phyloP scores from a whole-genome alignment of 2,113 vertebrate species.

The Tichodroma muraria region DNA sequence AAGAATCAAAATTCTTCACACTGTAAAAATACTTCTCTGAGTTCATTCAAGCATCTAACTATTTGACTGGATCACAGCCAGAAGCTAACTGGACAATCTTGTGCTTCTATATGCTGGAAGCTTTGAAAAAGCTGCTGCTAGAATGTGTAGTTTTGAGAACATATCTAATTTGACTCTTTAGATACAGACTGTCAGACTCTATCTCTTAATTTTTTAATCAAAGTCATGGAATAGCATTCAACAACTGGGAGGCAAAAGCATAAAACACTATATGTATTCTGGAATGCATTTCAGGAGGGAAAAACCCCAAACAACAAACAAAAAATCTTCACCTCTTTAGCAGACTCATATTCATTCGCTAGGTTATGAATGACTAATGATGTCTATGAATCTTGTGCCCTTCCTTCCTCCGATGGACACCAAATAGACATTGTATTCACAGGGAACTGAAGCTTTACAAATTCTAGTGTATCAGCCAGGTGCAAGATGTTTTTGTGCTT shows the following conservation, averaged over 20 bases:
- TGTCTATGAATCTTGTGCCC: background rate
- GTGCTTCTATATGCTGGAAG: background rate
- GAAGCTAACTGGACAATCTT: background rate
- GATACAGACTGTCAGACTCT: background rate
- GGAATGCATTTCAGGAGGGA: background rate
- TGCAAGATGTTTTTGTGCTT: background rate
- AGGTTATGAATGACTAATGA: background rate
- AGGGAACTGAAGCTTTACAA: background rate
- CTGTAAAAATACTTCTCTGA: slow-evolving; percentile 1
- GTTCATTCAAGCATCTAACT: slow-evolving; percentile 18
- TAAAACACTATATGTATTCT: background rate
- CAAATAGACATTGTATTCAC: background rate
- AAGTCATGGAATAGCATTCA: background rate
- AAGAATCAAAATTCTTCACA: slow-evolving; percentile 28
- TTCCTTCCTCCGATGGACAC: background rate
- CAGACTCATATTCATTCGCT: background rate
- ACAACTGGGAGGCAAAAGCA: background rate
- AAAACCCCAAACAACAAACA: background rate
- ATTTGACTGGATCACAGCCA: slow-evolving; percentile 21
- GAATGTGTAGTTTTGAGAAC: background rate
- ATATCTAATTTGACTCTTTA: background rate
- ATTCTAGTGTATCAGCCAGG: background rate
- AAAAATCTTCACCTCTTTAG: background rate
- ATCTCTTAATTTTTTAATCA: background rate
- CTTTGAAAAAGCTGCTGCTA: background rate